Conservation (phyloP, 2,888 invertebrate genomes). For the Caenorhabditis sinica region DNA sequence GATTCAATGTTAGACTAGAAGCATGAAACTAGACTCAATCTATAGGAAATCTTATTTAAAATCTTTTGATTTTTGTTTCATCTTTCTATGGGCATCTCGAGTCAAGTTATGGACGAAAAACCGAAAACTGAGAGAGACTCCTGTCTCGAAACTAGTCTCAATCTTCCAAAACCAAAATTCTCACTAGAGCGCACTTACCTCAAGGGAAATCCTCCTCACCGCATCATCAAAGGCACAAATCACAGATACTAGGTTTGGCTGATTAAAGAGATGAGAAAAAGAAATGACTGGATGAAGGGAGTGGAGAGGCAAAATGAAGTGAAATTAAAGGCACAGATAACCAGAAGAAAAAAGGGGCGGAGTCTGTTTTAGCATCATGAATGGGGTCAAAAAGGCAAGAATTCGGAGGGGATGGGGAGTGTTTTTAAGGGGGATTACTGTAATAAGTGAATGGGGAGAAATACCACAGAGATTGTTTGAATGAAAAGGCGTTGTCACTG, state of each 20-base stretch:
- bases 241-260: neutral
- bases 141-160: no score
- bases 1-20: neutral
- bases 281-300: neutral
- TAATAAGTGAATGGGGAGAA: neutral
- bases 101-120: no score
- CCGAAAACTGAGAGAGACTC: no score
- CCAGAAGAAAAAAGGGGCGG: neutral
- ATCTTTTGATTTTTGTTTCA: no score
- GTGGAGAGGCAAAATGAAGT: neutral
- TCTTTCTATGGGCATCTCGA: no score
- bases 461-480: neutral
- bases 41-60: neutral
- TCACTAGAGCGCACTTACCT: no score
- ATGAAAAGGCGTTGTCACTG: neutral
- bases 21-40: neutral
- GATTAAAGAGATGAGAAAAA: neutral
- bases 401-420: no score
- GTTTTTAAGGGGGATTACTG: no score
- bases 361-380: no score
- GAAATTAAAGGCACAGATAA: slow-evolving; percentile 2
- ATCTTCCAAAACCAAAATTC: no score
- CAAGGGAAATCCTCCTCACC: no score
- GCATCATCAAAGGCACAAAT: neutral
- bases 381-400: no score